Evolutionary conservation across 2,888 invertebrate species (phyloP).

Genomic region (Isoperla grammatica): DNA sequence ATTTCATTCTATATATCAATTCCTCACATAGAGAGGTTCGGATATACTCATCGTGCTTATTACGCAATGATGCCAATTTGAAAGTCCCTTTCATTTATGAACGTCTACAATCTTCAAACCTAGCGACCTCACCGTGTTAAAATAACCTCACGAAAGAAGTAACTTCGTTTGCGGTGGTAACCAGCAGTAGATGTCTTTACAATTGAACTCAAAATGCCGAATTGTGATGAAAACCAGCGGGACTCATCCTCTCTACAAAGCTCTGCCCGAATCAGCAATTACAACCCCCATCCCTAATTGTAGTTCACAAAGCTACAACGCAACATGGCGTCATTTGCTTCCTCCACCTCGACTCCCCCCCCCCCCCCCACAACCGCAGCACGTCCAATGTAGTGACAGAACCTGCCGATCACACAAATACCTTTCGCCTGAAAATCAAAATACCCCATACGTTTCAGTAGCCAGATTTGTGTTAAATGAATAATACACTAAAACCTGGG

Average conservation of each 20-base stretch:
- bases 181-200: not conserved
- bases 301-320: constrained; percentile 19
- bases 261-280: constrained; percentile 16
- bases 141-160: no score
- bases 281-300: constrained; percentile 14
- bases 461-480: no score
- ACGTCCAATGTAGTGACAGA: not conserved
- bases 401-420: no score
- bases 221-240: not conserved
- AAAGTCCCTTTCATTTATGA: not conserved
- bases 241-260: constrained; percentile 5
- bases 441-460: no score
- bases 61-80: no score
- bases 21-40: no score
- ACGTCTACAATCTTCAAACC: not conserved
- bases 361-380: constrained; percentile 2
- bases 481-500: no score
- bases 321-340: constrained; percentile 17
- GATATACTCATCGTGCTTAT: no score
- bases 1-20: no score
- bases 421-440: no score
- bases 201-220: constrained; percentile 15
- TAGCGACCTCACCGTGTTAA: not conserved
- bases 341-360: not conserved
- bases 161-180: constrained; percentile 9